Base-by-base conservation (phyloP, 2,888 invertebrate genomes). In the Hemicrepidius hirtus region DNA sequence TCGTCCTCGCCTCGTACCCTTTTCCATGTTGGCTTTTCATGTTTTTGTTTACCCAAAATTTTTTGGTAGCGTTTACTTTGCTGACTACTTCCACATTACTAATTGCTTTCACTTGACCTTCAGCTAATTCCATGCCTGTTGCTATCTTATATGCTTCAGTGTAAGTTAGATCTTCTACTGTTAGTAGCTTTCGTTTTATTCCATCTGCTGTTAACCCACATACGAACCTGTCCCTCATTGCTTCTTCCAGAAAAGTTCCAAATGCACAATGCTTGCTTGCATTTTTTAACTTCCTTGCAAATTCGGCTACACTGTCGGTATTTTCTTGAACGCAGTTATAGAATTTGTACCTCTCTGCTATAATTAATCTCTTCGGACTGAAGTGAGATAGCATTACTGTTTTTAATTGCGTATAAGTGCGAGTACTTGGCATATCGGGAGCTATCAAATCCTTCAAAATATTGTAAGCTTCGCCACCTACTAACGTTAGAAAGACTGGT, bases 321-420 rank as follows among this genome's bases (percentile, higher is more conserved):
- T 10, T 40, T 40, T 40, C 40, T 40, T 40, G 40, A 40, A 40
- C 10, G 12, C 20, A 40, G 21, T 41, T 44, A 28, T 41, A 62
- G 24, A 62, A 62, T 24, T 9, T 62, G 21, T 28, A 69, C 18
- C 73, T 40, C 40, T 72, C 70, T 13, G 68, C 72, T 20, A 73
- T 71, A 10, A 63, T 60, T 10, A 73, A 67, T 7, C 50, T 57
- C 32, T 53, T 57, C 16, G 71, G 75, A 24, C 69, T 60, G 37
- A 75, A 70, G 67, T 74, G 68, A 0, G 64, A 59, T 16, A 24
- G 44, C 13, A 76, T 28, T 40, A 75, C 20, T 16, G 62, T 59
- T 1, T 68, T 66, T 37, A 76, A 32, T 28, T 71, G 41, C 28
- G 20, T 32, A 21, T 63, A 73, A 7, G 24, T 46, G 28, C 55